phyloP scores from a whole-genome alignment of 35 echinoderm and acorn worm species.

The Anneissia japonica region DNA sequence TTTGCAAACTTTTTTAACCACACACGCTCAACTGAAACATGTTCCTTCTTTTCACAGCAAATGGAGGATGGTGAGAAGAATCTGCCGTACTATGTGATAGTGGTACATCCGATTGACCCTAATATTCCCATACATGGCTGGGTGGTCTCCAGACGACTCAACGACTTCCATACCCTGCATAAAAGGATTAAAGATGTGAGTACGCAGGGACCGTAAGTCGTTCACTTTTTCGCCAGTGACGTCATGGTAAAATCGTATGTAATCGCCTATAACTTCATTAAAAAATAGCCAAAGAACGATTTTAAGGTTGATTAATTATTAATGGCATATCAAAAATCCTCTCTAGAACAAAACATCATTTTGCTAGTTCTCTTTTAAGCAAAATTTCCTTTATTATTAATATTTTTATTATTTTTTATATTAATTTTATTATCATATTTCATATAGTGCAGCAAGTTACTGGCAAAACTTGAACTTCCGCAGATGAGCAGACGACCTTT shows the following conservation, averaged over 20 bases:
- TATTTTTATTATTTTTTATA: neutral
- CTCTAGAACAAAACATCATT: too few relatives aligned
- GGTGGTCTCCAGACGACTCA: slow-evolving; percentile 69
- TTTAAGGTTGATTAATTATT: too few relatives aligned
- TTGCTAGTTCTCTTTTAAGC: too few relatives aligned
- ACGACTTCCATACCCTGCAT: slow-evolving; percentile 73
- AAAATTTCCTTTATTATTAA: too few relatives aligned
- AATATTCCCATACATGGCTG: slow-evolving; percentile 60
- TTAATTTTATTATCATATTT: neutral
- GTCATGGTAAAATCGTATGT: too few relatives aligned
- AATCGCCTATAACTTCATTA: too few relatives aligned
- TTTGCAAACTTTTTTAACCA: too few relatives aligned
- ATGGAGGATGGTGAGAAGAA: slow-evolving; percentile 39
- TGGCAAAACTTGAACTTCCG: slow-evolving; percentile 73
- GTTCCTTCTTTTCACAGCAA: slow-evolving; percentile 22
- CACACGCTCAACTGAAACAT: too few relatives aligned
- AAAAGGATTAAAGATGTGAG: slow-evolving; percentile 83
- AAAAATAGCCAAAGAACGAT: too few relatives aligned
- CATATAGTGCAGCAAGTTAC: slow-evolving; percentile 79
- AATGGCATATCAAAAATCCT: too few relatives aligned
- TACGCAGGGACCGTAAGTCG: too few relatives aligned
- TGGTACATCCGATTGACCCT: slow-evolving; percentile 79
- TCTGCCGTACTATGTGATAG: slow-evolving; percentile 61
- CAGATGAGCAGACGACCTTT: slow-evolving; percentile 61
- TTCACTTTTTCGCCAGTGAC: too few relatives aligned